Base-by-base conservation (phyloP, 2,888 invertebrate species). In the Saturnia japonica region DNA sequence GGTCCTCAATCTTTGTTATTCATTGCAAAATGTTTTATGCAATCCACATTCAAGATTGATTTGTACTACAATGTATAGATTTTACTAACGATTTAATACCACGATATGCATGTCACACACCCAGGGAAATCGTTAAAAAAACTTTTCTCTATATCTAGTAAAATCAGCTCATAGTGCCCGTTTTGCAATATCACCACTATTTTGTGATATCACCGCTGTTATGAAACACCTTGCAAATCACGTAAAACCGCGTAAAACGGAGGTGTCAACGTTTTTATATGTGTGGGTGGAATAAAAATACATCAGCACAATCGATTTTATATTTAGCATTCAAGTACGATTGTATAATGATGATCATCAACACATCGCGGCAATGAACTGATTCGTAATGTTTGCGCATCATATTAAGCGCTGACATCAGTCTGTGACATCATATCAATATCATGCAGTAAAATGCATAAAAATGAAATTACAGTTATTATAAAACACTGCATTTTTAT, bases 381-480 rank as follows among this genome's bases (percentile, higher is more conserved):
- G 64, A 64, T 9, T 64, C 64, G 40, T n/a, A 11, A 62, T 64
- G 22, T 64, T 64, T 64, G 40, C 64, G 64, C 64, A 19, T 40
- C n/a, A 16, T 40, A 8, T 64, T 64, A n/a, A 40, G 19, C n/a
- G 64, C 7, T 64, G 64, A 64, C 64, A 40, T 62, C 34, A 62
- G 9, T 40, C 22, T 40, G 22, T 64, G 57, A 28, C 57, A 60
- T 60, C 28, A 64, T 40, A 19, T n/a, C 8, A 54, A 34, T 34
- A 25, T 28, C 62, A 62, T 62, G 62, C 34, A 60, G 28, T 28
- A 60, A 60, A 60, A 28, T 60, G 60, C 28, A 62, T 12, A 11
- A 62, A 62, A 16, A 14, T 57, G 19, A 40, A 64, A 9, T 64
- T 47, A 47, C 14, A 47, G 19, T 16, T 47, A 47, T 34, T 34